Base-by-base conservation (phyloP, 1,140 invertebrate species). In the Stenopsyche tienmushanensis region DNA sequence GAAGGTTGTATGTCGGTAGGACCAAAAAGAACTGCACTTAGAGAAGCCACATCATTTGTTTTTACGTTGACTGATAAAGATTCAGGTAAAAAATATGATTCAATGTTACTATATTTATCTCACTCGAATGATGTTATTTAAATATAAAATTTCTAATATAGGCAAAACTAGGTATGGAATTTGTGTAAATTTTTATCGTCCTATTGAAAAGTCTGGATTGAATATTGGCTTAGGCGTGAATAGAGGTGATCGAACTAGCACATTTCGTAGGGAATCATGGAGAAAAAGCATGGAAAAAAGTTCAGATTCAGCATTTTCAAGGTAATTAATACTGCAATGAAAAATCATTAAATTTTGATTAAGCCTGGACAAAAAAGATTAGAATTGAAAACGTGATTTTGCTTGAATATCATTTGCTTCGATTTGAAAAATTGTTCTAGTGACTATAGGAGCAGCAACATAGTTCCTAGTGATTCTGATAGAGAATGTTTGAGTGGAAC, bases 51-150 rank as follows among this genome's bases (percentile, higher is more conserved):
- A 29, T 97, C 96, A 18, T 99, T 99, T 81, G 96, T 99, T 5
- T 99, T 99, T 76, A 96, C 95, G 2, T 84, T 99, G 55, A 99
- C 97, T 15, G 97, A 99, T 78, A 99, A 99, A 81, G 98, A 99
- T 81, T 97, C 96, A 8, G 94, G 94, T 86, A 76, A 76, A 74
- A 78, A 34, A 7, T 34, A n/a, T n/a, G n/a, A n/a, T n/a, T n/a
- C n/a, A n/a, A n/a, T n/a, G n/a, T n/a, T n/a, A n/a, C n/a, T n/a
- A 34, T 34, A 34, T 34, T 57, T 13, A 50, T n/a, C 18, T 50
- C 3, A n/a, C n/a, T n/a, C n/a, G n/a, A n/a, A n/a, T n/a, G 47
- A 15, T 10, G 0, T 13, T 50, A 13, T 24, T 65, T 41, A 15
- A 13, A 45, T 57, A 29, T 64, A 7, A 13, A 34, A 7, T 24